Evolutionary conservation across 1,140 invertebrate species (phyloP).

Genomic region (Trichomalopsis sarcophagae): DNA sequence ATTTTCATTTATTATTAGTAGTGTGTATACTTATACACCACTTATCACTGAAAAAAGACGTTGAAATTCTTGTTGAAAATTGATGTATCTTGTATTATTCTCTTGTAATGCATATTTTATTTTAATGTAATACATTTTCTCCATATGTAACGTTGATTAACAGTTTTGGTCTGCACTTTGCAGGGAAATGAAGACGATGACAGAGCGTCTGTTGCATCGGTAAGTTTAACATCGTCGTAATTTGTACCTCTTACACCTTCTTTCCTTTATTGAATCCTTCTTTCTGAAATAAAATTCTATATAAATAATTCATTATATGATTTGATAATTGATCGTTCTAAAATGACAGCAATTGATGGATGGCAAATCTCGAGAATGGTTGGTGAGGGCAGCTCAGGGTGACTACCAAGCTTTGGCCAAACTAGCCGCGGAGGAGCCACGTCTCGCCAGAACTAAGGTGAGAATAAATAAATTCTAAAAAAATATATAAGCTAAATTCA

Average conservation of each 20-base stretch:
- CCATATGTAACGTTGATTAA: neutral
- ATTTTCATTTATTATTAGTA: neutral
- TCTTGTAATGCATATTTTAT: too few species aligned
- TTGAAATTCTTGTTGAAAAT: too few species aligned
- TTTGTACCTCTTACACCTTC: slow-evolving; percentile 40
- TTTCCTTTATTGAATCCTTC: neutral
- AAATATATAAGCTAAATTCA: too few species aligned
- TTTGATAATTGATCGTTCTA: neutral
- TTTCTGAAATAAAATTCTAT: neutral
- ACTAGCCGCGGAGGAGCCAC: slow-evolving; percentile 86
- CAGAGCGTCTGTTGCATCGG: slow-evolving; percentile 81
- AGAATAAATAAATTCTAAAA: slow-evolving; percentile 59
- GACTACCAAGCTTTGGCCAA: slow-evolving; percentile 90
- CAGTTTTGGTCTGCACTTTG: slow-evolving; percentile 72
- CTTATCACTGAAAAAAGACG: too few species aligned
- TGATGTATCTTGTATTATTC: too few species aligned
- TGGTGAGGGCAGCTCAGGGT: slow-evolving; percentile 85
- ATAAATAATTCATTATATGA: neutral
- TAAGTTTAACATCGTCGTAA: slow-evolving; percentile 72
- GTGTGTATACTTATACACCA: too few species aligned
- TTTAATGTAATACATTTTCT: too few species aligned
- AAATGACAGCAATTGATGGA: slow-evolving; percentile 74
- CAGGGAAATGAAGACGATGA: slow-evolving; percentile 84
- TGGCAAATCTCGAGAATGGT: slow-evolving; percentile 87
- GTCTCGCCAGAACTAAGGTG: slow-evolving; percentile 88